These are phyloP conservation scores for Myotis vivesi DNA, from an alignment of 2,797 vertebrate genomes.

Conservation along the genomic window DNA sequence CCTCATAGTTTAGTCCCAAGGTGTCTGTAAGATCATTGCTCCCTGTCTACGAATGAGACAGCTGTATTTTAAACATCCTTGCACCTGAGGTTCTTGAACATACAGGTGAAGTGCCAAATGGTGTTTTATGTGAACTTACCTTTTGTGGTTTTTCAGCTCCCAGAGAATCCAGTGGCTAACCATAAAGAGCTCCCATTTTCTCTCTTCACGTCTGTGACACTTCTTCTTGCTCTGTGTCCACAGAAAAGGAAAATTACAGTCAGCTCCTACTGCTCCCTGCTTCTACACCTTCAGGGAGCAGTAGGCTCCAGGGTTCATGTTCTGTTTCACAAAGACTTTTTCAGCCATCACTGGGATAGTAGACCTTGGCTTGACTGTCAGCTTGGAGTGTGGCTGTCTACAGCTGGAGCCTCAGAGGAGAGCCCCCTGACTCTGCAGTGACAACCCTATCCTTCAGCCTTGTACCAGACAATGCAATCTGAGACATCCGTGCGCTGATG, in stretches of 20 bases:
- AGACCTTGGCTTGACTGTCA: slow-evolving; percentile 31
- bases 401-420: neutral
- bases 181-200: slow-evolving; percentile 61
- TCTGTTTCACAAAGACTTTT: slow-evolving; percentile 54
- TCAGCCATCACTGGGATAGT: neutral
- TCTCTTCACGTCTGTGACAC: slow-evolving; percentile 44
- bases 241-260: slow-evolving; percentile 62
- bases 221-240: slow-evolving; percentile 42
- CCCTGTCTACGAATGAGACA: neutral
- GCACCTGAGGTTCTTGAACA: neutral
- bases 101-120: neutral
- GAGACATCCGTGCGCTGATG: slow-evolving; percentile 60
- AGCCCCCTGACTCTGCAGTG: neutral
- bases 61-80: slow-evolving; percentile 41
- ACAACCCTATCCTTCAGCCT: slow-evolving; percentile 46
- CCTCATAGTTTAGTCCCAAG: neutral
- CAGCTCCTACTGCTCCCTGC: slow-evolving; percentile 8
- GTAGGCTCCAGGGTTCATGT: slow-evolving; percentile 53
- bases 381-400: neutral
- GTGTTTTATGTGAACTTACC: neutral
- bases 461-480: slow-evolving; percentile 44
- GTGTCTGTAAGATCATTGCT: neutral
- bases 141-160: slow-evolving; percentile 33
- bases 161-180: slow-evolving; percentile 8
- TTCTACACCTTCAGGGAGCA: slow-evolving; percentile 56